phyloP scores from a whole-genome alignment of 1,140 invertebrate species.

The Gonatopus flavifemur region DNA sequence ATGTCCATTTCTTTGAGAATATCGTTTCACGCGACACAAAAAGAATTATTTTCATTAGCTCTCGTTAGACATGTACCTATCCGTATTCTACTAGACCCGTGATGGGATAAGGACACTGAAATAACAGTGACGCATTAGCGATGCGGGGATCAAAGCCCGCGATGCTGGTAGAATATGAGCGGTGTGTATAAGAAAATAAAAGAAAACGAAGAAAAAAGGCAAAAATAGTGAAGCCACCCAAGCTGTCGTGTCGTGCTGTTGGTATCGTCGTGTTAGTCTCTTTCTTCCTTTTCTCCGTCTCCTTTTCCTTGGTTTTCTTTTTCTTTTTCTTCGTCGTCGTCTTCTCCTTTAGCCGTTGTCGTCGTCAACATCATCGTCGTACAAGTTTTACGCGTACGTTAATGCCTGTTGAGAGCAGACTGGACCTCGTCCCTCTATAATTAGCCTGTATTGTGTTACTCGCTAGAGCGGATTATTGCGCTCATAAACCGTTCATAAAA shows the following conservation, averaged over 20 bases:
- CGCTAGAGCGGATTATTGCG: slow-evolving; percentile 44
- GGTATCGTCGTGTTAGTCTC: too few relatives aligned
- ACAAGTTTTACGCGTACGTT: slow-evolving; percentile 42
- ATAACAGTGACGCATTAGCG: slow-evolving; percentile 56
- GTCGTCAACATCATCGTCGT: too few relatives aligned
- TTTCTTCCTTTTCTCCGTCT: too few relatives aligned
- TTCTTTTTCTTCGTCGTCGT: too few relatives aligned
- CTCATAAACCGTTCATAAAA: slow-evolving; percentile 48
- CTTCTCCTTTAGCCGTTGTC: too few relatives aligned
- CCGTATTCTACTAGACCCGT: neutral
- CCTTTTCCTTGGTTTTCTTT: too few relatives aligned
- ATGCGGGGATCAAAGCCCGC: slow-evolving; percentile 48
- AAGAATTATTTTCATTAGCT: too few relatives aligned
- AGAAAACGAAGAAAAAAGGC: slow-evolving; percentile 41
- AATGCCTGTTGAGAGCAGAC: slow-evolving; percentile 36
- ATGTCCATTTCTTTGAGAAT: too few relatives aligned
- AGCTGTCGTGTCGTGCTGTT: slow-evolving; percentile 37
- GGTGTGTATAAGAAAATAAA: neutral
- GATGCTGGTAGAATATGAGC: slow-evolving; percentile 24
- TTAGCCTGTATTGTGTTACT: slow-evolving; percentile 54
- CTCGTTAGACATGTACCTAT: too few relatives aligned
- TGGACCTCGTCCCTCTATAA: slow-evolving; percentile 48
- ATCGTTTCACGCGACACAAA: too few relatives aligned
- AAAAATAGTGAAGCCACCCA: slow-evolving; percentile 54
- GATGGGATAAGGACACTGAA: slow-evolving; percentile 45